Base-by-base conservation (phyloP, 2,888 invertebrate genomes). In the Enchytraeus crypticus region DNA sequence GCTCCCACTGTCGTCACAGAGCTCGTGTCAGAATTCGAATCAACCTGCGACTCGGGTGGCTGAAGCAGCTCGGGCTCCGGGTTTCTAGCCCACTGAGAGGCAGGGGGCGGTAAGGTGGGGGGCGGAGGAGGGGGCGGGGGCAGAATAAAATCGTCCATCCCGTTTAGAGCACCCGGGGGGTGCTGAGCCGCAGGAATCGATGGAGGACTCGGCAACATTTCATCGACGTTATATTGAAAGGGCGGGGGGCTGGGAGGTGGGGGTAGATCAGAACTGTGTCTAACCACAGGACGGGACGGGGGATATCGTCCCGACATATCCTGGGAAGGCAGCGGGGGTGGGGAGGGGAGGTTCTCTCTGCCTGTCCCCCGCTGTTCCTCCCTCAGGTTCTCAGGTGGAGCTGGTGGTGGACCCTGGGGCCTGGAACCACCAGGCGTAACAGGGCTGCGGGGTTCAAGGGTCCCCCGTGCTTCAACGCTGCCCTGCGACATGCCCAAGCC, bases 141-240 rank as follows among this genome's bases (percentile, higher is more conserved):
- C 3, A 27, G 27, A 8, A 38, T 23, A 1, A 8, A 18, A 30
- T 51, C 32, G 21, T 59, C 59, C 5, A 59, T 56, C 38, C 38
- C 38, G 8, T 18, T 18, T 14, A 14, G 18, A 38, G 11, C 18
- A 18, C 18, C 38, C 8, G 18, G 11, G 18, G 11, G 8, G 11
- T 14, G 11, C 26, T 53, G 53, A 14, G 53, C 53, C 21, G 75
- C 68, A 21, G 71, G 71, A 1, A 69, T 65, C 11, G 72, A 67
- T 14, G 72, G 71, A 3, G 72, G 71, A 14, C 71, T 69, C 29
- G 69, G 64, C 65, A 65, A 62, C 46, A 45, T 29, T 18, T 54
- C 45, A 38, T 53, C 34, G n/a, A 38, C 32, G n/a, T n/a, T n/a
- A n/a, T n/a, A n/a, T 43, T 51, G 27, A 27, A 27, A 33, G 18